Percentiles rank a stretch among this genome's conserved stretches.
Conservation (phyloP, 2,113 vertebrate species). For the Oxygymnocypris stewartii region DNA sequence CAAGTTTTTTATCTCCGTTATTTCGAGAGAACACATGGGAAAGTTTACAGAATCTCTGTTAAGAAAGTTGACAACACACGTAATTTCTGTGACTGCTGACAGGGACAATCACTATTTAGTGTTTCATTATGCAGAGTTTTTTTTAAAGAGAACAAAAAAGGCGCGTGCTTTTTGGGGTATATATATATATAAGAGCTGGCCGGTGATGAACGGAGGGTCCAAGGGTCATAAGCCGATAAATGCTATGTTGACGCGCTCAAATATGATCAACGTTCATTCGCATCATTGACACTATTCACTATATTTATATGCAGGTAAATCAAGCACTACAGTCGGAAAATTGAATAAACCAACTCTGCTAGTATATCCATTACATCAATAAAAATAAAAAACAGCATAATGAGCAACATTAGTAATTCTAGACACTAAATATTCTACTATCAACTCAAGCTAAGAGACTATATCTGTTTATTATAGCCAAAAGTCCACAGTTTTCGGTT, state of each 20-base stretch:
- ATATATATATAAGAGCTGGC: not conserved
- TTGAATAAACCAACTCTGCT: not conserved
- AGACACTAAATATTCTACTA: not conserved
- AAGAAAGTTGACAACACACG: slow-evolving; percentile 26
- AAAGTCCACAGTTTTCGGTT: not conserved
- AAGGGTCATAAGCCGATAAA: not conserved
- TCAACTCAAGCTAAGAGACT: not conserved
- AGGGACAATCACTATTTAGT: not conserved
- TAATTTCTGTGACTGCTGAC: not conserved
- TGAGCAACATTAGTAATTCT: not conserved
- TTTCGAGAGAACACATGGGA: not conserved
- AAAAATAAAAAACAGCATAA: not conserved
- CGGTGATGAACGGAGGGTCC: not conserved
- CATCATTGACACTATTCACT: not conserved
- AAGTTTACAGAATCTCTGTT: slow-evolving; percentile 8
- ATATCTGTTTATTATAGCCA: not conserved
- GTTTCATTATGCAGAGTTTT: not conserved
- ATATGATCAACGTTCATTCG: not conserved
- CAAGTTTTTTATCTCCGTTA: not conserved
- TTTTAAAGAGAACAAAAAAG: not conserved
- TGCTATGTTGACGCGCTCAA: not conserved
- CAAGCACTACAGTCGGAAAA: not conserved
- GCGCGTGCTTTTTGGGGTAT: not conserved
- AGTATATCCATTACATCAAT: not conserved
- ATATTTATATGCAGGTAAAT: not conserved